Percentiles rank a stretch among this genome's conserved stretches.
These are phyloP conservation scores for Holcopasites calliopsidis DNA, from an alignment of 1,140 invertebrate genomes.

Conservation along the genomic window DNA sequence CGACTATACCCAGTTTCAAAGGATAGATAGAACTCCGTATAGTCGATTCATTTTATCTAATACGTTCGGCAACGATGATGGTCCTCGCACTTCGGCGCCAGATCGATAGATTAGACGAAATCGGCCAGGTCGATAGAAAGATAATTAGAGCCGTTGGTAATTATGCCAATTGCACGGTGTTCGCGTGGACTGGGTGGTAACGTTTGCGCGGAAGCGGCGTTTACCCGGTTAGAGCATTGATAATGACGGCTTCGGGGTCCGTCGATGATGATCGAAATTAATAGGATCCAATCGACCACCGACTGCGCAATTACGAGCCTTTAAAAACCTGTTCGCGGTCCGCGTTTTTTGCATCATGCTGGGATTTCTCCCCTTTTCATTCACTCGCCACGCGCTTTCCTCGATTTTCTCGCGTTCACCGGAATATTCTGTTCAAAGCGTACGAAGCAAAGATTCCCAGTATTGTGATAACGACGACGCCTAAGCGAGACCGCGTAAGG, in stretches of 20 bases:
- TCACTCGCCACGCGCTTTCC: too few relatives aligned
- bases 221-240: background rate
- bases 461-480: conserved; percentile 42
- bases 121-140: conserved; percentile 35
- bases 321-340: background rate
- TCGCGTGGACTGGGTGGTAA: background rate
- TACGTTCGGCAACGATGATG: too few relatives aligned
- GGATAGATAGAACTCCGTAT: too few relatives aligned
- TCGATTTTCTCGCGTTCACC: background rate
- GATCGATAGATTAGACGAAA: too few relatives aligned
- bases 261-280: conserved; percentile 21
- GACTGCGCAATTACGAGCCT: conserved; percentile 34
- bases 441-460: background rate
- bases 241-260: background rate
- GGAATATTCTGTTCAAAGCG: background rate
- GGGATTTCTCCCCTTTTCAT: too few relatives aligned
- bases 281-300: conserved; percentile 34
- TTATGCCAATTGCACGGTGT: conserved; percentile 54
- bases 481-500: conserved; percentile 13
- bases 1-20: too few relatives aligned
- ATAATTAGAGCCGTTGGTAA: conserved; percentile 57
- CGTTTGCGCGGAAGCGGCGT: conserved; percentile 1
- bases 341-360: background rate
- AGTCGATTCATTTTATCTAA: too few relatives aligned
- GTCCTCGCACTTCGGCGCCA: too few relatives aligned